Percentiles rank a stretch among this genome's conserved stretches.
Conservation (phyloP, 1,140 invertebrate genomes). For the Probaryconus sp. region DNA sequence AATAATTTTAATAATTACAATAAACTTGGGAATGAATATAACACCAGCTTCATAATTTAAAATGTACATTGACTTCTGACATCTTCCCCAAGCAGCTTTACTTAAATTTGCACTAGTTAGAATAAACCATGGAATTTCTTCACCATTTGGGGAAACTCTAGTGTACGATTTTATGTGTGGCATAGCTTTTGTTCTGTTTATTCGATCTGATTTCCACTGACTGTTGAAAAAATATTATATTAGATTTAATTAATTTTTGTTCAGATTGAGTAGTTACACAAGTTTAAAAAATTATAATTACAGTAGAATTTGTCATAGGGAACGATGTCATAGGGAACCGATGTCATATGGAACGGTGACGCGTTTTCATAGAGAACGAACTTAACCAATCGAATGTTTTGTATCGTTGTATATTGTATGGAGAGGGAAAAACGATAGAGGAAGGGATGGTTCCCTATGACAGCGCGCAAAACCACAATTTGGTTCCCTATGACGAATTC, state of each 20-base stretch:
- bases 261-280: conserved; percentile 14
- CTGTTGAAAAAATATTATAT: conserved; percentile 77
- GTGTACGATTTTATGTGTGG: conserved; percentile 97
- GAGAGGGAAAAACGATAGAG: too few species aligned
- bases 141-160: conserved; percentile 83
- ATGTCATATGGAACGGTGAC: too few species aligned
- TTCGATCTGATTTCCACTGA: conserved; percentile 88
- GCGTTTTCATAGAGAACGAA: too few species aligned
- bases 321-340: too few species aligned
- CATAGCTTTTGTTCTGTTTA: conserved; percentile 86
- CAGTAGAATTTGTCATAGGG: too few species aligned
- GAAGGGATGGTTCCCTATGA: too few species aligned
- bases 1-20: too few species aligned
- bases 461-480: too few species aligned
- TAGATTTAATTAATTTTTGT: not conserved
- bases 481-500: too few species aligned
- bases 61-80: conserved; percentile 80
- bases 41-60: conserved; percentile 95
- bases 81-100: conserved; percentile 95
- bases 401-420: too few species aligned
- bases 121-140: conserved; percentile 87
- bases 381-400: too few species aligned
- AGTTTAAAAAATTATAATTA: conserved; percentile 3
- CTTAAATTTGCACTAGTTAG: conserved; percentile 96
- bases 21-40: conserved; percentile 90